Conservation (phyloP, 2,113 vertebrate species). For the Todiramphus chloris region DNA sequence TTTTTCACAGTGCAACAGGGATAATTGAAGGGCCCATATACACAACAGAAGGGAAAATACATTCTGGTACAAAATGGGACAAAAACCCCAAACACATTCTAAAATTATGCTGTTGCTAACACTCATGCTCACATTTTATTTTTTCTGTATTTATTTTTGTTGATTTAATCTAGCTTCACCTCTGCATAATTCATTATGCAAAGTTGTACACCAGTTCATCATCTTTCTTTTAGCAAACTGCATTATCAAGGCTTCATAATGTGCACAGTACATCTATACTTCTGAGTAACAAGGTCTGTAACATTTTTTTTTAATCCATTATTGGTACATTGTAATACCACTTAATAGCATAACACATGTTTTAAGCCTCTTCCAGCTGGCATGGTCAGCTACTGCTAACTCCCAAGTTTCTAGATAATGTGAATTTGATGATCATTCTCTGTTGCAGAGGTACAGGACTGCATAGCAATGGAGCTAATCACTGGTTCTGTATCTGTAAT, state of each 20-base stretch:
- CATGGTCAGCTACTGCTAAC: slow-evolving; percentile 32
- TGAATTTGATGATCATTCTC: slow-evolving; percentile 8
- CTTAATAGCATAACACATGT: slow-evolving; percentile 56
- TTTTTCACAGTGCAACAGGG: neutral
- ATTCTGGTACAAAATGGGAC: neutral
- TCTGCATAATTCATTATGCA: neutral
- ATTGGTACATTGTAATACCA: neutral
- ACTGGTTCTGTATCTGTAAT: neutral
- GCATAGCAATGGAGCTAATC: slow-evolving; percentile 50
- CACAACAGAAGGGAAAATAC: neutral
- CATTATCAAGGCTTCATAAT: neutral
- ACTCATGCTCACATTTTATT: neutral
- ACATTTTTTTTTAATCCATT: slow-evolving; percentile 32
- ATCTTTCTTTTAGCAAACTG: neutral
- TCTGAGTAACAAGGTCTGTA: neutral
- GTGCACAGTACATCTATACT: neutral
- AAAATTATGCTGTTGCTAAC: neutral
- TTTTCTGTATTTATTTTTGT: neutral
- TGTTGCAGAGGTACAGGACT: neutral
- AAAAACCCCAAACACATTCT: neutral
- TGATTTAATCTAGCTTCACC: neutral
- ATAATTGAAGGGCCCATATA: neutral
- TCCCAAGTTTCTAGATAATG: slow-evolving; percentile 45
- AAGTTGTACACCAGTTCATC: neutral
- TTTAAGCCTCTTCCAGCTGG: slow-evolving; percentile 55